Conservation (phyloP, 2,113 vertebrate genomes). For the Chaetodon auriga region DNA sequence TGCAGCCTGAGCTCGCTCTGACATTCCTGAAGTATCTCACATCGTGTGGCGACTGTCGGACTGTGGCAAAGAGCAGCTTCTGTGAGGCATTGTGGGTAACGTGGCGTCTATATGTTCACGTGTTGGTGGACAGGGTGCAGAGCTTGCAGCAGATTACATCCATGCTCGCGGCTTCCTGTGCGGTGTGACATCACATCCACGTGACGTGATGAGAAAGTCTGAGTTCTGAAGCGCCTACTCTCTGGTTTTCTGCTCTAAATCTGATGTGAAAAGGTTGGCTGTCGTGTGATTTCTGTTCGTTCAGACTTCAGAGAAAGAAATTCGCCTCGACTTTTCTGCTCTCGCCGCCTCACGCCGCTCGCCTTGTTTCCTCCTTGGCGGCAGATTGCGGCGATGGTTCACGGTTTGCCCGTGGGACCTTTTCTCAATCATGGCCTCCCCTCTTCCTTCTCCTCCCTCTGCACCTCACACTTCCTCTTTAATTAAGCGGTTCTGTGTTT, state of each 20-base stretch:
- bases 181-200: too few species aligned
- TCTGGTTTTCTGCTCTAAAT: background rate
- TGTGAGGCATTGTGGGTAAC: background rate
- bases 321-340: background rate
- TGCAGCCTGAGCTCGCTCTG: too few species aligned
- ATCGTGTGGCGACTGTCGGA: too few species aligned
- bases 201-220: background rate
- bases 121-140: background rate
- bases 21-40: too few species aligned
- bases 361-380: background rate
- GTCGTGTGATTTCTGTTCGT: background rate
- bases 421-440: constrained; percentile 4
- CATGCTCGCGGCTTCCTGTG: too few species aligned
- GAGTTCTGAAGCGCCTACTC: background rate
- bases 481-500: constrained; percentile 56
- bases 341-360: background rate
- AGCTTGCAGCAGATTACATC: background rate
- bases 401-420: background rate
- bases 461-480: constrained; percentile 11
- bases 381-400: background rate
- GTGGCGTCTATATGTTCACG: background rate
- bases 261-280: background rate
- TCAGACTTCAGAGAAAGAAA: background rate
- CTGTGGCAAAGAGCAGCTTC: background rate
- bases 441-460: constrained; percentile 9